Evolutionary conservation across 2,888 invertebrate genomes (phyloP), one percentile per base, ranked within the genome.

Genomic region (Synanthedon myopaeformis): DNA sequence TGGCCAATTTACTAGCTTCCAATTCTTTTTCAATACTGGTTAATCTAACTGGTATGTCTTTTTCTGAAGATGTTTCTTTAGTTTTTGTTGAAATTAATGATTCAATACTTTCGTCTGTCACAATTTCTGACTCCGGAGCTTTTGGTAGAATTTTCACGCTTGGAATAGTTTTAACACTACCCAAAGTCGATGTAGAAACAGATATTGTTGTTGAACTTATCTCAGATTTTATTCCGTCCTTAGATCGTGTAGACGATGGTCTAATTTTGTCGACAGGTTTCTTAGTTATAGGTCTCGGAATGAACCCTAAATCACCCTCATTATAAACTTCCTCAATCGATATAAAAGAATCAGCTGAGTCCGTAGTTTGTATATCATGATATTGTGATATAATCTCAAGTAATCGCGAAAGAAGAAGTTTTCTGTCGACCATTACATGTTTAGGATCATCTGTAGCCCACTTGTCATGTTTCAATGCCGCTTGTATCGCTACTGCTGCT

Each of bases 231-330:
- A n/a, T 45, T 3, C 67, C 66, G 56, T 62, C 64, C 14, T 45
- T 45, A 3, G 74, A 66, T 50, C 52, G 14, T 6, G 56, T n/a
- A 2, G 70, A 66, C 5, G 57, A 8, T 35, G 60, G 56, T 23
- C 12, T 19, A 4, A 68, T 53, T 3, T 70, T 61, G 42, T 57
- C 23, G 4, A 60, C 52, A 1, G 76, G 63, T 57, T 74, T 80
- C 54, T 76, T 83, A n/a, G 59, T 50, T 23, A 57, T 49, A 14
- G 71, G 63, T 63, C 90, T 90, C 0, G 91, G 92, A 57, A 92
- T 79, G 59, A 92, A 91, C 6, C 92, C 92, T 55, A 92, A 87
- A 69, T 91, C 91, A 12, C 92, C 92, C 59, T 89, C 89, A 52
- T 86, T 79, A 61, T 93, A 92, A 19, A 91, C 78, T 42, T 86